Evolutionary conservation across 35 echinoderm and acorn worm genomes (phyloP), one percentile per base, ranked within the genome.

Genomic region (Apostichopus californicus): DNA sequence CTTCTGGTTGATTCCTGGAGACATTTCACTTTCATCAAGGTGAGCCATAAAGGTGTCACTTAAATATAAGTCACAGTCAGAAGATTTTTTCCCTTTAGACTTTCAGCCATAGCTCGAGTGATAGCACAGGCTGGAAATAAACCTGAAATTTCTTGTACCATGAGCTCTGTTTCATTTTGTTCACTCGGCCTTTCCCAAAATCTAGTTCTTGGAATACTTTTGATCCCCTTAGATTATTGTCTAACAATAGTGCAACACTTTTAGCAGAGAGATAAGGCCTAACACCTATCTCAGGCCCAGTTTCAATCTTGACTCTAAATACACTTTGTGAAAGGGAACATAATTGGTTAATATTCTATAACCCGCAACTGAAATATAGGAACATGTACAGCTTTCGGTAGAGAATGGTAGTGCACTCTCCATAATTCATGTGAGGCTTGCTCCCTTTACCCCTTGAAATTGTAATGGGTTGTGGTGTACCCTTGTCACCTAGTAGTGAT

Each of bases 71-170:
- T 80, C 78, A 80, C 13, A 28, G 21, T 80, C 21, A 5, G 78
- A 80, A 13, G 13, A 22, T 4, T n/a, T 6, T 12, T 22, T 80
- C 18, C 9, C 11, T 11, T 1, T 68, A 12, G 52, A 0, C 52
- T 80, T 80, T 54, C 22, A 12, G 78, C 12, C 78, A 81, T 92
- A 18, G 83, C 92, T 77, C 92, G 56, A 7, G 70, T 93, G 66
- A 93, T 63, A 52, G 83, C 84, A 88, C 92, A 87, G 15, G 68
- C 79, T 20, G 92, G 92, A 58, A 86, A n/a, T n/a, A n/a, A n/a
- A n/a, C n/a, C n/a, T n/a, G n/a, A n/a, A n/a, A 80, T 68, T 6
- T 87, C 23, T 55, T 88, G 8, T 55, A 54, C 54, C 63, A n/a
- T 13, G 14, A 17, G 5, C 10, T 77, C n/a, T 87, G 23, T 24